These are phyloP conservation scores for Scelioninae gen. 2 DNA, from an alignment of 2,888 invertebrate species.

Conservation along the genomic window DNA sequence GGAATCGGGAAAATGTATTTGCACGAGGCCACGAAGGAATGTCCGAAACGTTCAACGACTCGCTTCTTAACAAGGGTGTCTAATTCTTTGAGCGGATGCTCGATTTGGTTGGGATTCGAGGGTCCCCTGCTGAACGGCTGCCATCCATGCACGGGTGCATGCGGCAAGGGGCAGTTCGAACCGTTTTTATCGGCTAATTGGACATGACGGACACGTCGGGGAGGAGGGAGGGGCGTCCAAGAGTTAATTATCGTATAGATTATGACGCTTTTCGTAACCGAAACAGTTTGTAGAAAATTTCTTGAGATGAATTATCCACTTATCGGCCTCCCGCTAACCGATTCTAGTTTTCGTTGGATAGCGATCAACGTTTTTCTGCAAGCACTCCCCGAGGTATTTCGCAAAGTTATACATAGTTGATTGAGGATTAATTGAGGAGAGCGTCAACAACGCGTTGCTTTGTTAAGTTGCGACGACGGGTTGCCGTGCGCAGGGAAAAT, in stretches of 20 bases:
- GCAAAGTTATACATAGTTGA: slow-evolving; percentile 34
- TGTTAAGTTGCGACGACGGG: slow-evolving; percentile 38
- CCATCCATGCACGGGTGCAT: neutral
- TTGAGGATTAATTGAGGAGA: slow-evolving; percentile 38
- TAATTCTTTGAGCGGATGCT: too few relatives aligned
- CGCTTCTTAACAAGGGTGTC: too few relatives aligned
- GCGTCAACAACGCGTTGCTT: slow-evolving; percentile 38
- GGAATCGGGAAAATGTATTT: neutral
- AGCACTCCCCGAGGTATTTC: slow-evolving; percentile 27
- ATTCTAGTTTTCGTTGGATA: neutral
- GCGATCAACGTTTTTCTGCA: slow-evolving; percentile 12
- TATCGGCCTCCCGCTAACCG: neutral
- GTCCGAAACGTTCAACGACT: too few relatives aligned
- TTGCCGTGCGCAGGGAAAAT: slow-evolving; percentile 55
- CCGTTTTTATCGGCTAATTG: too few relatives aligned
- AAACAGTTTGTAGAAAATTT: too few relatives aligned
- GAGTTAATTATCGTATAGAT: too few relatives aligned
- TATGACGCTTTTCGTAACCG: too few relatives aligned
- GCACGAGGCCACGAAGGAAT: too few relatives aligned
- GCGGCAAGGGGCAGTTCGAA: too few relatives aligned
- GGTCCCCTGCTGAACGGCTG: neutral
- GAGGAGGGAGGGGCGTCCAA: too few relatives aligned
- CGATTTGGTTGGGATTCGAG: too few relatives aligned
- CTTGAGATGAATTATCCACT: neutral
- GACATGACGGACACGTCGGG: too few relatives aligned